Evolutionary conservation across 1,140 invertebrate species (phyloP).

Genomic region (Diachasmimorpha longicaudata): DNA sequence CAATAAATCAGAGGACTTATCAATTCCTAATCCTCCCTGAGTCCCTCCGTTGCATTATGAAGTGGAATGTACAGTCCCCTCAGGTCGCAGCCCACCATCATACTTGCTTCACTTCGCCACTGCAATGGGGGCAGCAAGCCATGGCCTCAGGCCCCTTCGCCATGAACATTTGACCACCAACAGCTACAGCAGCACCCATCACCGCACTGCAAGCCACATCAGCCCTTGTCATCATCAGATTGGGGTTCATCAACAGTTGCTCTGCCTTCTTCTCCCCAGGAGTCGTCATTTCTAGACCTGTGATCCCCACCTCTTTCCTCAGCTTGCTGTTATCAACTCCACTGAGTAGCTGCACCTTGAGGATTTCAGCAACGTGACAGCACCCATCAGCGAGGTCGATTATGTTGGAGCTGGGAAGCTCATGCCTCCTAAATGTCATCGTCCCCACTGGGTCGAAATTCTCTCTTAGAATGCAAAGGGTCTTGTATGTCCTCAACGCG

Average conservation of each 20-base stretch:
- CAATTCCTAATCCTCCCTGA: neutral
- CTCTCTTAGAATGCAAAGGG: conserved; percentile 54
- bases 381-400: conserved; percentile 61
- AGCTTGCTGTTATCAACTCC: conserved; percentile 48
- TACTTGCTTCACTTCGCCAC: conserved; percentile 61
- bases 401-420: conserved; percentile 58
- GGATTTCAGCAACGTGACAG: conserved; percentile 59
- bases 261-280: conserved; percentile 56
- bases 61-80: conserved; percentile 6
- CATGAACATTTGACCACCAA: conserved; percentile 57
- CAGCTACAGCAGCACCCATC: conserved; percentile 61
- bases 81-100: conserved; percentile 33
- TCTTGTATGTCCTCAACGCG: conserved; percentile 71
- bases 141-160: conserved; percentile 40
- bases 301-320: conserved; percentile 47
- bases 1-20: neutral
- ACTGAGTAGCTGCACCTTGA: conserved; percentile 62
- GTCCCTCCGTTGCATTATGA: neutral
- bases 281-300: conserved; percentile 58
- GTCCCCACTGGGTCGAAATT: conserved; percentile 56
- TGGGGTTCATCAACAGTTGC: conserved; percentile 55
- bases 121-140: conserved; percentile 60
- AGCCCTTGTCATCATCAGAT: conserved; percentile 54
- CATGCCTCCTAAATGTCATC: conserved; percentile 40
- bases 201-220: conserved; percentile 63